Evolutionary conservation across 2,888 invertebrate species (phyloP), one percentile per base, ranked within the genome.

Genomic region (Ochropleura leucogaster): DNA sequence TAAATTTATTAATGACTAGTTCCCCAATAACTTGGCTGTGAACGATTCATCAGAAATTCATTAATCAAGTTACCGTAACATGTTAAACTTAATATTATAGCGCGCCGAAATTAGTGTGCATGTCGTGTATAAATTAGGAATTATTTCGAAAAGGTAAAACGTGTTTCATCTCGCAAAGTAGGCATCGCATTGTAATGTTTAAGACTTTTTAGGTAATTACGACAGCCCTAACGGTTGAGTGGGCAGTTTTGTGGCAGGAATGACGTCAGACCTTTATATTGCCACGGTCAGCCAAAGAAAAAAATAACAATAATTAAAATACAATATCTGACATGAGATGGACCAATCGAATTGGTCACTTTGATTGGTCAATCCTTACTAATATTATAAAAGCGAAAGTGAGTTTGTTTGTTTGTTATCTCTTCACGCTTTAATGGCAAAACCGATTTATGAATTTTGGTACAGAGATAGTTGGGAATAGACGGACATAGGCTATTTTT

Each of bases 171-270:
- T 71, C 62, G 47, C n/a, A 49, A 78, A 80, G 68, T 68, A 81
- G 63, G 53, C 59, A 60, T 44, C 46, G 47, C 55, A 80, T 74
- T 85, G 80, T 78, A 80, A 77, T 77, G 76, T 82, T 74, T 79
- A 78, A 80, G 20, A 80, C 69, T 82, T 83, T 83, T 83, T 77
- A 72, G 77, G 82, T 81, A 75, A 81, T 88, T 85, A 79, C 77
- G 83, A 79, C 91, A 89, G 70, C 87, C 86, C 85, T 88, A 74
- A 70, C 74, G 81, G 79, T 72, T 83, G 84, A 89, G 81, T 86
- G 85, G 88, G 83, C 89, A 89, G 90, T 90, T 89, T 88, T 46
- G 81, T 82, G 74, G 74, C 76, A 78, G 83, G 85, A 87, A 86
- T 89, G 80, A 83, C 79, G 82, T 74, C 80, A 84, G 74, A 78